Conservation (phyloP, 2,888 invertebrate species). For the Arctia plantaginis region DNA sequence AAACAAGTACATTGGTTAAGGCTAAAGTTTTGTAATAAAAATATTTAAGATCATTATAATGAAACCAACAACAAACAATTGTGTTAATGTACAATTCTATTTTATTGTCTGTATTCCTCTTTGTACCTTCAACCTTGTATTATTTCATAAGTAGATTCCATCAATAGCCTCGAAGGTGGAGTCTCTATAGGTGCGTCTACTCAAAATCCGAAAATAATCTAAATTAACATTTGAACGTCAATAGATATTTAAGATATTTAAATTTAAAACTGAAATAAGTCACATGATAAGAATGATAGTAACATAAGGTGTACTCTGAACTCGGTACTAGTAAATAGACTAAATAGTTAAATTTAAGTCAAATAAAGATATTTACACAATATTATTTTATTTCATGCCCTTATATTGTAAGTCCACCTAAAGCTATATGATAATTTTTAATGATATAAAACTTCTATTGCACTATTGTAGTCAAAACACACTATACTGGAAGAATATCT, state of each 20-base stretch:
- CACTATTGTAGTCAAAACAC: neutral
- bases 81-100: neutral
- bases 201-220: neutral
- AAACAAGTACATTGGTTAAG: neutral
- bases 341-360: neutral
- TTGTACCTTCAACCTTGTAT: neutral
- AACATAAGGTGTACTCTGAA: neutral
- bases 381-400: conserved; percentile 9
- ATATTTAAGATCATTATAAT: neutral
- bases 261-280: neutral
- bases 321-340: neutral
- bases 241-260: neutral
- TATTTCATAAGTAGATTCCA: neutral
- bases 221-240: neutral
- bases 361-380: conserved; percentile 3
- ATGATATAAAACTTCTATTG: conserved; percentile 7
- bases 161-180: neutral
- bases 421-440: conserved; percentile 1
- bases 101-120: neutral
- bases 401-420: neutral
- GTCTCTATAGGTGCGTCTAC: neutral
- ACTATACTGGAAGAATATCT: neutral
- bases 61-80: neutral
- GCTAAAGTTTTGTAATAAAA: neutral
- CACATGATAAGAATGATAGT: neutral